phyloP scores from a whole-genome alignment of 2,797 vertebrate genomes.

The Fistularia tabacaria region DNA sequence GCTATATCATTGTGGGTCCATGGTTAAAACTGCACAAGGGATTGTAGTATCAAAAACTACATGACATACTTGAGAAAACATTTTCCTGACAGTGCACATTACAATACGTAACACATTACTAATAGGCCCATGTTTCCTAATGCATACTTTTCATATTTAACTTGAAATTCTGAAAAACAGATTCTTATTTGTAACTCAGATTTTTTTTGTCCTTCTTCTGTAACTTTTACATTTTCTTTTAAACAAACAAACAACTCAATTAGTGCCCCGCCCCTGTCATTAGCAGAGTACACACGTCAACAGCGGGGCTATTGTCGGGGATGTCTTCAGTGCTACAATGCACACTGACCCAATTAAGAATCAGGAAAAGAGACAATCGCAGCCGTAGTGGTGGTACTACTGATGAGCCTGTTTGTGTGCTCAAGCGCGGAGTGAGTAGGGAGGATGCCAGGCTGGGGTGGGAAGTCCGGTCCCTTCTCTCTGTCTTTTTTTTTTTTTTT shows the following conservation, averaged over 20 bases:
- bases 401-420: constrained; percentile 67
- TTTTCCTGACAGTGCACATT: no score
- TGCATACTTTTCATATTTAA: no score
- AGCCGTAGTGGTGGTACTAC: constrained; percentile 38
- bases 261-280: neutral
- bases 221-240: neutral
- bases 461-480: constrained; percentile 51
- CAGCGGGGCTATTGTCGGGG: constrained; percentile 49
- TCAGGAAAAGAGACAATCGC: constrained; percentile 51
- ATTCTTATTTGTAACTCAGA: no score
- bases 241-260: neutral
- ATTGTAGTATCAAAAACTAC: no score
- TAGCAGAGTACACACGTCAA: constrained; percentile 22
- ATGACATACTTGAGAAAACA: no score
- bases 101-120: no score
- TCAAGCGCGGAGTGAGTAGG: constrained; percentile 50
- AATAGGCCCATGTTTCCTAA: no score
- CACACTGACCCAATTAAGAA: constrained; percentile 62
- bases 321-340: constrained; percentile 48
- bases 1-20: no score
- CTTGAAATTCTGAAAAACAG: no score
- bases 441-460: constrained; percentile 53
- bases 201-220: no score
- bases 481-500: constrained; percentile 18
- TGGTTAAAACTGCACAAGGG: no score